Evolutionary conservation across 2,888 invertebrate genomes (phyloP).

Genomic region (Cylindroiulus punctatus): DNA sequence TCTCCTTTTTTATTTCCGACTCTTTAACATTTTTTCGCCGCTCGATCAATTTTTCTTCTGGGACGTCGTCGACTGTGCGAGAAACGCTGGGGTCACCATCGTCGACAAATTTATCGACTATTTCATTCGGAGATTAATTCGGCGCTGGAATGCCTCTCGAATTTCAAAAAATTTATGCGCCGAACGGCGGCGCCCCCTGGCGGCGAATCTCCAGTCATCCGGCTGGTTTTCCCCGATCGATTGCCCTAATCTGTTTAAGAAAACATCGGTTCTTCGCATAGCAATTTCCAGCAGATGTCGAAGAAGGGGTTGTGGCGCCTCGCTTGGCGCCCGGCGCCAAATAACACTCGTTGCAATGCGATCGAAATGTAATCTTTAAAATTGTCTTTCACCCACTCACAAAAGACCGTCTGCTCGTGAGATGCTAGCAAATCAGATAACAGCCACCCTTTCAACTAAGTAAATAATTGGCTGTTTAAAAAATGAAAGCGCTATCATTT

Average conservation of each 20-base stretch:
- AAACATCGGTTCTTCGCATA: background rate
- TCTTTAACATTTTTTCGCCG: slow-evolving; percentile 6
- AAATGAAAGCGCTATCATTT: too few species aligned
- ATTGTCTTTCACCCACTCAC: too few species aligned
- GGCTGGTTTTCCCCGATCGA: background rate
- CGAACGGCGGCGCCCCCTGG: background rate
- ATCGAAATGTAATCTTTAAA: background rate
- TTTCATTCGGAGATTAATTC: slow-evolving; percentile 32
- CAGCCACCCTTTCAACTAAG: too few species aligned
- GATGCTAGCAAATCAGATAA: too few species aligned
- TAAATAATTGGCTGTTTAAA: too few species aligned
- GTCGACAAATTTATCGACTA: background rate
- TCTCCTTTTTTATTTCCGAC: background rate
- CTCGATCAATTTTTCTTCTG: background rate
- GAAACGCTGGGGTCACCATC: background rate
- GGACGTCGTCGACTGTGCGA: background rate
- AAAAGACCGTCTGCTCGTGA: too few species aligned
- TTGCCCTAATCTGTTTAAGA: background rate
- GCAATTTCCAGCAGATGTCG: background rate
- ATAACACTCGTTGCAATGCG: background rate
- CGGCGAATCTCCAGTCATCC: background rate
- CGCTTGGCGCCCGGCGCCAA: background rate
- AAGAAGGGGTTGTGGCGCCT: background rate
- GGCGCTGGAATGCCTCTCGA: background rate
- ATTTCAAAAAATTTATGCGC: background rate